Evolutionary conservation across 92 coral and sea anemone genomes (phyloP), one percentile per base, ranked within the genome.

Genomic region (Porites divaricata): DNA sequence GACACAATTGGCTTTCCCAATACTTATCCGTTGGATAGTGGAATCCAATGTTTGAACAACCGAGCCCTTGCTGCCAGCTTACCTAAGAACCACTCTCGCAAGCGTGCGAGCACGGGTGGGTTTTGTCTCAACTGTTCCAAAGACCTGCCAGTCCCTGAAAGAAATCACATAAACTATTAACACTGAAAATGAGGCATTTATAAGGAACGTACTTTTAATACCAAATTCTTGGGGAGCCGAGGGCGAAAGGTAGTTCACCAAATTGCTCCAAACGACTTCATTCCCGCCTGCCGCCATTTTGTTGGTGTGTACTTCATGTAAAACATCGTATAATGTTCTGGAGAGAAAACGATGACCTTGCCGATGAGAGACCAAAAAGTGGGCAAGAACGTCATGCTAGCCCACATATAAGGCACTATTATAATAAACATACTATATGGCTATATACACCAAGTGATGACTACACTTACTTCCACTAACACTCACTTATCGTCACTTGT

Each of bases 271-370:
- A 72, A 82, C 86, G 41, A 82, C 79, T 82, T 82, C 86, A 61
- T 79, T 81, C 76, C 85, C 85, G 70, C 80, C 89, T 45, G 93
- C 89, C 87, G 95, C 95, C 95, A 92, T 92, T 59, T 92, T 86
- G 79, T 86, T 79, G 79, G 89, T 54, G 73, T 23, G 20, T 71
- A 63, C 45, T 35, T 35, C 45, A 35, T 35, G 45, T 35, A 35
- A 35, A 35, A 5, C 45, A 35, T 0, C 45, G 45, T 35, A 35
- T 35, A 35, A 3, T 35, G 4, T 35, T 35, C 45, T 35, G 0
- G 45, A 35, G 45, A 35, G 6, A 35, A 35, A 35, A 35, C 4
- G 45, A 35, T 35, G 45, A 35, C 6, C 6, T 3, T 35, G 45
- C 45, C 45, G 45, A 35, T 35, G 45, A 35, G 45, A 35, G 45